Evolutionary conservation across 1,140 invertebrate species (phyloP).

Genomic region (Eufriesea mexicana): DNA sequence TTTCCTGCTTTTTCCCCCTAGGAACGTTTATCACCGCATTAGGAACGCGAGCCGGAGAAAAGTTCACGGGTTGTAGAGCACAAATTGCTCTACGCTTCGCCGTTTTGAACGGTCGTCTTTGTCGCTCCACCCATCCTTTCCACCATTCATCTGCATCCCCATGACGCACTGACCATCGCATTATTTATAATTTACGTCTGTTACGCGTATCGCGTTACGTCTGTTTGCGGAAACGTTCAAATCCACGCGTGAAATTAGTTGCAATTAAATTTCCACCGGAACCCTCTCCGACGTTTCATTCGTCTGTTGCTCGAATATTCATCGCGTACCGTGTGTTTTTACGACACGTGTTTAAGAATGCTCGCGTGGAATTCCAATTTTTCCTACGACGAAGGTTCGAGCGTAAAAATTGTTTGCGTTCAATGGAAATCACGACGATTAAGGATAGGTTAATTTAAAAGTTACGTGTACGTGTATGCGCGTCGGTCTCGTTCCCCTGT

Average conservation of each 20-base stretch:
- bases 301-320: neutral
- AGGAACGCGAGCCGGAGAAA: constrained; percentile 11
- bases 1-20: constrained; percentile 36
- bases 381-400: neutral
- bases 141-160: no score
- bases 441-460: no score
- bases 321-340: neutral
- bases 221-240: constrained; percentile 4
- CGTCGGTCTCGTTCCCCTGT: no score
- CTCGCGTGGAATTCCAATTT: neutral
- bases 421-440: no score
- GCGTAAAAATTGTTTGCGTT: neutral
- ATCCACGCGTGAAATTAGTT: constrained; percentile 26
- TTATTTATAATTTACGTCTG: constrained; percentile 3
- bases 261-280: constrained; percentile 1
- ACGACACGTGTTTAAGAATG: neutral
- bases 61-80: constrained; percentile 46
- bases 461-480: no score
- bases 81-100: constrained; percentile 26
- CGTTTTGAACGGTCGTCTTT: neutral
- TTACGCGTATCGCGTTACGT: neutral
- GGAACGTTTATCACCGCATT: constrained; percentile 41
- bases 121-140: no score
- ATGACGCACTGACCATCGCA: no score
- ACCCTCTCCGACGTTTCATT: neutral